phyloP scores from a whole-genome alignment of 2,888 invertebrate genomes.

The Tenthredo distinguenda region DNA sequence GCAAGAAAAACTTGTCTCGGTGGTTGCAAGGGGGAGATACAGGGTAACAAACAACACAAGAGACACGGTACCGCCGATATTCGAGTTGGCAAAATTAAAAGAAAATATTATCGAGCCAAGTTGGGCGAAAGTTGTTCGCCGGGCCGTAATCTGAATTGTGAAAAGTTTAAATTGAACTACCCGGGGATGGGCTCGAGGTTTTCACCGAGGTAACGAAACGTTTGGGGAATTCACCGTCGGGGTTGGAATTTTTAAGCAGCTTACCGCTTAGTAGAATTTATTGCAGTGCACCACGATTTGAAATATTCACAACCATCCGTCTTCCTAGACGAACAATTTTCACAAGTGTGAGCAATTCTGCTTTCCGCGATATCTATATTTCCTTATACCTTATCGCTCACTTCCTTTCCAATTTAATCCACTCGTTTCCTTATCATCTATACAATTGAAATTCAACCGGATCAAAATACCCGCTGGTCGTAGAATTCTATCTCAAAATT shows the following conservation, averaged over 20 bases:
- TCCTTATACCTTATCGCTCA: not conserved
- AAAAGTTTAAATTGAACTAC: slow-evolving; percentile 70
- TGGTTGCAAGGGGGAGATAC: not conserved
- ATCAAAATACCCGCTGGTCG: not conserved
- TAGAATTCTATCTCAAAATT: too few species aligned
- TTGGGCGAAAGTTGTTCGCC: slow-evolving; percentile 55
- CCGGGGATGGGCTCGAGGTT: slow-evolving; percentile 34
- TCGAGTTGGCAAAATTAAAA: slow-evolving; percentile 44
- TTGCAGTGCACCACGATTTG: slow-evolving; percentile 60
- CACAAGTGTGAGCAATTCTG: slow-evolving; percentile 38
- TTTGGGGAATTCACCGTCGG: slow-evolving; percentile 56
- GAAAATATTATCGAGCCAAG: slow-evolving; percentile 50
- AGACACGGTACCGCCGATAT: slow-evolving; percentile 5
- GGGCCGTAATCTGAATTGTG: slow-evolving; percentile 66
- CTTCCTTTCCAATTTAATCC: not conserved
- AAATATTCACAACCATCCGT: slow-evolving; percentile 62
- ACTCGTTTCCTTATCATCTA: not conserved
- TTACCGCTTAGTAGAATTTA: slow-evolving; percentile 66
- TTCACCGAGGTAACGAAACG: slow-evolving; percentile 64
- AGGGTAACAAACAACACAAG: slow-evolving; percentile 32
- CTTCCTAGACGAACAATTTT: slow-evolving; percentile 48
- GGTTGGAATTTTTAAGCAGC: slow-evolving; percentile 69
- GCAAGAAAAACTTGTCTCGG: slow-evolving; percentile 6
- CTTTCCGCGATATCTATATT: not conserved
- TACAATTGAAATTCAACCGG: not conserved